Conservation (phyloP, 2,888 invertebrate genomes). For the Drosophila birchii region DNA sequence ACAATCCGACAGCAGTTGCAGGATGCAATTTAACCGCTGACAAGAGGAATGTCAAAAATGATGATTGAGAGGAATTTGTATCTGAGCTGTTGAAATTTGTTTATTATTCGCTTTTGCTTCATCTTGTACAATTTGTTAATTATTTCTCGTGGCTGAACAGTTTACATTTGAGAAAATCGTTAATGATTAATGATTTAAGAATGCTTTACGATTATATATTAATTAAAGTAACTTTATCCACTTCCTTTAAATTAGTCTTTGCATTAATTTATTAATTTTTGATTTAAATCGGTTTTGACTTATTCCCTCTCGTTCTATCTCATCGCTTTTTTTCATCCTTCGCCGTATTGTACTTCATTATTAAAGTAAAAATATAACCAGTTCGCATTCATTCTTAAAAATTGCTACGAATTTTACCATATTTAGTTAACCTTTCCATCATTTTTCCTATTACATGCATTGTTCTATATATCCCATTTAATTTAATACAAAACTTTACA, state of each 20-base stretch:
- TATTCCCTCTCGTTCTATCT: too few relatives aligned
- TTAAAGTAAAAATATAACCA: not conserved
- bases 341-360: not conserved
- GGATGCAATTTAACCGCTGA: not conserved
- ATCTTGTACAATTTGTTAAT: not conserved
- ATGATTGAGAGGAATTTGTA: conserved; percentile 7
- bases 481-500: conserved; percentile 13
- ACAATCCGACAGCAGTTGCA: not conserved
- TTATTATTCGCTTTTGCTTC: not conserved
- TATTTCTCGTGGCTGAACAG: too few relatives aligned
- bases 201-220: not conserved
- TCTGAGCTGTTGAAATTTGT: not conserved
- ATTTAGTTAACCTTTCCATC: too few relatives aligned
- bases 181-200: not conserved
- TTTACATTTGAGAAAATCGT: not conserved
- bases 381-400: too few relatives aligned
- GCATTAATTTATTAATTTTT: not conserved
- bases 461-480: not conserved
- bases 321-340: too few relatives aligned
- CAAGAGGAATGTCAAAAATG: conserved; percentile 11
- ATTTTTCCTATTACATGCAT: too few relatives aligned
- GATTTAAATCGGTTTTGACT: too few relatives aligned
- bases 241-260: too few relatives aligned
- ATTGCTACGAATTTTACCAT: too few relatives aligned
- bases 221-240: not conserved